Evolutionary conservation across 2,113 vertebrate genomes (phyloP), one percentile per base, ranked within the genome.

Genomic region (Benitochromis conjunctus): DNA sequence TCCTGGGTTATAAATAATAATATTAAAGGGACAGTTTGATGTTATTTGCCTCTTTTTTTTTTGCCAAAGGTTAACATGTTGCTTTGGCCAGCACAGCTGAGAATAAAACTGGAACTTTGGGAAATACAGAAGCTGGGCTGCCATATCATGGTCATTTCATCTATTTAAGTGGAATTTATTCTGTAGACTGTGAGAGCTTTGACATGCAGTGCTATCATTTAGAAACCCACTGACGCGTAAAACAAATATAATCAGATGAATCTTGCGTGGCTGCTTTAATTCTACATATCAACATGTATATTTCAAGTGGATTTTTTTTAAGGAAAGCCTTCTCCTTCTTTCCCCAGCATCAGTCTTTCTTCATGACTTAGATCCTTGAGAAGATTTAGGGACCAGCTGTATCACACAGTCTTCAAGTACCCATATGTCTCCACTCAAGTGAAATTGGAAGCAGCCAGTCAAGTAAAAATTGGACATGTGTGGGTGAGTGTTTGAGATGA

Each of bases 391-490:
- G 77, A 91, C 13, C 77, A 85, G 79, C 85, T 87, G 88, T 83
- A 83, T 87, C 41, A 54, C 82, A 74, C 87, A 88, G 79, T 88
- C 54, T 51, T 91, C 54, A 81, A 90, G 80, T 85, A 79, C 18
- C 83, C 91, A 88, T 85, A 85, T 90, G 89, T 87, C 79, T 86
- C 34, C 79, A 84, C 82, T 92, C 56, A 2, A 14, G 58, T 71
- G 11, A 7, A 84, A 78, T 55, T 53, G 83, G 66, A 86, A 77
- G 69, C 83, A 81, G 80, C 31, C 88, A 82, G 31, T 83, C 57
- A 74, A 82, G 56, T 55, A 38, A 74, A 85, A 74, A 79, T 51
- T 60, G 55, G 24, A 60, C 56, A 69, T 21, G 46, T 83, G 46
- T n/a, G 56, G 48, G 58, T 74, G 64, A 77, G 79, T n/a, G 19